Evolutionary conservation across 2,797 vertebrate genomes (phyloP).

Genomic region (Nyctibius grandis): DNA sequence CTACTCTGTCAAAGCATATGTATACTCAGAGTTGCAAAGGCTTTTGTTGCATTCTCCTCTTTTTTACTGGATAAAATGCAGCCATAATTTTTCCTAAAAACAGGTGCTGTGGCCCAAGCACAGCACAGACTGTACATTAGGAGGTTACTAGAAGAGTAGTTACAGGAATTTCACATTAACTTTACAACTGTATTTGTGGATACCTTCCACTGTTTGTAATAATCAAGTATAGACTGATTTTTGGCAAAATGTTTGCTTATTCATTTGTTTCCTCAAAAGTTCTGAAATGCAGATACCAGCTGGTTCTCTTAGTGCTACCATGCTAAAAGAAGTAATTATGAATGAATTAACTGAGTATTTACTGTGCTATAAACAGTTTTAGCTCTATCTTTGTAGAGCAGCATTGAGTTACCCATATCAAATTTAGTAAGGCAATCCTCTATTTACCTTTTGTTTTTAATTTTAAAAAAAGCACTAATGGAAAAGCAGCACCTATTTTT

Average conservation of each 20-base stretch:
- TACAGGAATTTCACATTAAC: background rate
- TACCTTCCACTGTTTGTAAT: background rate
- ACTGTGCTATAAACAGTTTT: conserved; percentile 49
- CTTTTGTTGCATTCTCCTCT: background rate
- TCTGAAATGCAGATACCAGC: background rate
- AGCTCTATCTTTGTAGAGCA: conserved; percentile 69
- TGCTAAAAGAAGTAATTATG: conserved; percentile 29
- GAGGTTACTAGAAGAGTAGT: background rate
- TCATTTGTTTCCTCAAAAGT: background rate
- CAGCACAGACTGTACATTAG: background rate
- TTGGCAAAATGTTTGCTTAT: background rate
- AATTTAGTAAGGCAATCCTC: conserved; percentile 73
- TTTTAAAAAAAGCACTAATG: conserved; percentile 66
- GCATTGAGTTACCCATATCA: conserved; percentile 65
- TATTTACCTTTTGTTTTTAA: conserved; percentile 74
- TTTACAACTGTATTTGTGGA: background rate
- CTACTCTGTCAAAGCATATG: background rate
- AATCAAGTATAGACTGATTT: background rate
- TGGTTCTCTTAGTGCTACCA: background rate
- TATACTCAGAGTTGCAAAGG: background rate
- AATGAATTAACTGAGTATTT: conserved; percentile 49
- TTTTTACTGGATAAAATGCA: background rate
- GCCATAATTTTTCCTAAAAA: background rate
- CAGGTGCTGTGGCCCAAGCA: background rate
- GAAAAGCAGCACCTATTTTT: conserved; percentile 77